Evolutionary conservation across 2,888 invertebrate species (phyloP).

Genomic region (Octodonta nipae): DNA sequence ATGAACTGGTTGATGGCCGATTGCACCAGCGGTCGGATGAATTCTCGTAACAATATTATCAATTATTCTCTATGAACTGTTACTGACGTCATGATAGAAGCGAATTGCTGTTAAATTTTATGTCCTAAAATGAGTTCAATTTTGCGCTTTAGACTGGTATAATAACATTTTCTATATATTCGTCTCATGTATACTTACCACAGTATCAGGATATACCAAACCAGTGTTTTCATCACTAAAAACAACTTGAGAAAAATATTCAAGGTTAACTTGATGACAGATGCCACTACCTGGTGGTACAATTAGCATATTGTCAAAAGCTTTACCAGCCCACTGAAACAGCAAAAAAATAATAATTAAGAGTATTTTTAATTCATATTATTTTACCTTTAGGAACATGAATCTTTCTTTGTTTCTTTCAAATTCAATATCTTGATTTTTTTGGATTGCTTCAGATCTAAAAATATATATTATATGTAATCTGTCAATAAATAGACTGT

Average conservation of each 20-base stretch:
- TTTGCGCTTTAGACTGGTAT: no score
- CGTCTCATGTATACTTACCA: slow-evolving; percentile 42
- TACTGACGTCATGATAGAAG: no score
- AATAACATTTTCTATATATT: no score
- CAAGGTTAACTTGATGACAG: slow-evolving; percentile 95
- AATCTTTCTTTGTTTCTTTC: slow-evolving; percentile 91
- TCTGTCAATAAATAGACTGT: slow-evolving; percentile 2
- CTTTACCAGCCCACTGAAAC: slow-evolving; percentile 91
- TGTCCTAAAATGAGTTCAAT: no score
- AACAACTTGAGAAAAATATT: slow-evolving; percentile 83
- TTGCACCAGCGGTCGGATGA: no score
- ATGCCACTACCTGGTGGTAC: slow-evolving; percentile 98
- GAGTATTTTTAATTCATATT: no score
- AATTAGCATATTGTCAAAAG: slow-evolving; percentile 90
- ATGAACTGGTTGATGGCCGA: no score
- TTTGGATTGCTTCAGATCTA: slow-evolving; percentile 74
- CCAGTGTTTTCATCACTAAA: slow-evolving; percentile 50
- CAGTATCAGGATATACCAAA: slow-evolving; percentile 59
- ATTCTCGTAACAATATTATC: no score
- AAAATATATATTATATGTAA: slow-evolving; percentile 20
- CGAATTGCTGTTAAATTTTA: no score
- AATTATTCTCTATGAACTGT: no score
- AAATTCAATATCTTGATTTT: slow-evolving; percentile 91
- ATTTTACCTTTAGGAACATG: slow-evolving; percentile 75
- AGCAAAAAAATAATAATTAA: no score